A percentile compares a stretch with the other conserved stretches of the same genome.
These are phyloP conservation scores for Hydrotaea diabolus DNA, from an alignment of 2,888 invertebrate genomes.

Conservation along the genomic window DNA sequence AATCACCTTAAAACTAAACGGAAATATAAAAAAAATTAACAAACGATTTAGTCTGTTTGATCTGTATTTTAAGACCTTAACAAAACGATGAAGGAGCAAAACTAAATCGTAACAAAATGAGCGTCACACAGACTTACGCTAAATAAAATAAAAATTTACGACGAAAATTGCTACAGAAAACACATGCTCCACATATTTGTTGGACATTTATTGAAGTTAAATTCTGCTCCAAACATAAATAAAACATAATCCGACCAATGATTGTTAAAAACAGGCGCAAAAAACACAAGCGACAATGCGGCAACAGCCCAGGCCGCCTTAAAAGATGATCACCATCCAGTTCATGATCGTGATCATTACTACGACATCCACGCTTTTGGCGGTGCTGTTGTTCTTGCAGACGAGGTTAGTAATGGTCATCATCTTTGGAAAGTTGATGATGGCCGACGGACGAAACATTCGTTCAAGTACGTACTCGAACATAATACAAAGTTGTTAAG, in stretches of 20 bases:
- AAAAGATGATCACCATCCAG: slow-evolving; percentile 29
- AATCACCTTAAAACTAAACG: slow-evolving; percentile 19
- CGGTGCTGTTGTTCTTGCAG: neutral
- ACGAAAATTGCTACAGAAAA: slow-evolving; percentile 79
- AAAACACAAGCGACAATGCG: slow-evolving; percentile 32
- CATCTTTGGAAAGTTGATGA: slow-evolving; percentile 16
- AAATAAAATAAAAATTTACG: slow-evolving; percentile 64
- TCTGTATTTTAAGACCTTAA: neutral
- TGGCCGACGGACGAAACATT: neutral
- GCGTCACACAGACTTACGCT: neutral
- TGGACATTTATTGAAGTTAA: slow-evolving; percentile 82
- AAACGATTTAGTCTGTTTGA: neutral
- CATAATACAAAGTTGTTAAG: slow-evolving; percentile 54
- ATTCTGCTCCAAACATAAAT: slow-evolving; percentile 81
- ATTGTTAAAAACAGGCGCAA: slow-evolving; percentile 39
- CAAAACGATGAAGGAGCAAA: neutral
- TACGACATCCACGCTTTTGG: slow-evolving; percentile 1
- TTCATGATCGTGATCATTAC: slow-evolving; percentile 23
- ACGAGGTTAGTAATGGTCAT: slow-evolving; percentile 10
- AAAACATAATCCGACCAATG: slow-evolving; percentile 79
- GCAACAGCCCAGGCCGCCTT: neutral
- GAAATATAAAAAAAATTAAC: slow-evolving; percentile 18
- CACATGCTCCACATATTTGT: slow-evolving; percentile 81
- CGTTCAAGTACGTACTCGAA: neutral
- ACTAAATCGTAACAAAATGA: neutral